Conservation (phyloP, 2,797 vertebrate genomes). For the Moxostoma hubbsi region DNA sequence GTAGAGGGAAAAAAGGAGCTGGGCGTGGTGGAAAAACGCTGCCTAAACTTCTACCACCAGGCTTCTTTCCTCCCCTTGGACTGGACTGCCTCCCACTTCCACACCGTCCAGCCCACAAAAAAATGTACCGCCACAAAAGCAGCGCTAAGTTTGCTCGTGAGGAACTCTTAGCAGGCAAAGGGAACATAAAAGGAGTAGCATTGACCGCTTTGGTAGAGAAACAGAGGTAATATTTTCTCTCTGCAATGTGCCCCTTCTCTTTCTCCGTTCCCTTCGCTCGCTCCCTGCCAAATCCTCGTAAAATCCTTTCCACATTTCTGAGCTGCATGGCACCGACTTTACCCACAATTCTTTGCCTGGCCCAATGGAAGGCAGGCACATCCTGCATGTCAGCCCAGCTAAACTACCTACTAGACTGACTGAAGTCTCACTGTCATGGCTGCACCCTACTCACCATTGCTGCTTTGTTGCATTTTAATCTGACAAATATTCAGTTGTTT, state of each 20-base stretch:
- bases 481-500: constrained; percentile 76
- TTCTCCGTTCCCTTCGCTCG: constrained; percentile 69
- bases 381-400: constrained; percentile 80
- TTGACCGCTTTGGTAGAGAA: constrained; percentile 98
- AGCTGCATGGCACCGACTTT: constrained; percentile 95
- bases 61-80: constrained; percentile 83
- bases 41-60: constrained; percentile 86
- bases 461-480: constrained; percentile 81
- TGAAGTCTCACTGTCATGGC: constrained; percentile 88
- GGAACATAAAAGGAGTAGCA: constrained; percentile 83
- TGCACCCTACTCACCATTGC: constrained; percentile 92
- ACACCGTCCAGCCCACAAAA: constrained; percentile 98
- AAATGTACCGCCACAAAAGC: constrained; percentile 99
- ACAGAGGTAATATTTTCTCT: constrained; percentile 99
- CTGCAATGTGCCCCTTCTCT: constrained; percentile 65
- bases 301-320: constrained; percentile 88
- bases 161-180: constrained; percentile 96
- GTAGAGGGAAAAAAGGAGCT: constrained; percentile 88
- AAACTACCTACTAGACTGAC: constrained; percentile 96
- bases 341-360: constrained; percentile 64
- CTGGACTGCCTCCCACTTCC: constrained; percentile 90
- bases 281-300: constrained; percentile 84
- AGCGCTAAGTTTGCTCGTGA: constrained; percentile 95
- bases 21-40: constrained; percentile 90
- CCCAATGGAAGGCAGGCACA: constrained; percentile 55